Base-by-base conservation (phyloP, 2,888 invertebrate genomes). In the Gari tellinella region DNA sequence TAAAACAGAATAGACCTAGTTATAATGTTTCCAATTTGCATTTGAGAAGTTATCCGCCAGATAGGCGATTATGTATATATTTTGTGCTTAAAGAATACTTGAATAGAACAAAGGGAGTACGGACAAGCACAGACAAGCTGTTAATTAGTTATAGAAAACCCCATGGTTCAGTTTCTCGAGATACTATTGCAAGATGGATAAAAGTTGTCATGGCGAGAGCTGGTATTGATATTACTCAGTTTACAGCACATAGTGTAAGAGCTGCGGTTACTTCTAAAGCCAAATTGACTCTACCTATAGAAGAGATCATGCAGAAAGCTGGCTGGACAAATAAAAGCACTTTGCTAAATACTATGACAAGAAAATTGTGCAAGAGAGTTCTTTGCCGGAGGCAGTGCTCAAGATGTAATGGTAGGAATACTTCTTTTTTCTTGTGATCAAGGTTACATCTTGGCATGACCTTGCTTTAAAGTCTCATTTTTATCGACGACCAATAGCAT, bases 1-100 rank as follows among this genome's bases (percentile, higher is more conserved):
- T 56, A 43, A 56, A 56, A 23, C 41, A 56, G 23, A 56, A 25
- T 17, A 43, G 56, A 55, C 53, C 53, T 19, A 40, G 40, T 55
- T 38, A 55, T 43, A 43, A 43, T 43, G 43, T 56, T 21, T 56
- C 56, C n/a, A 21, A 8, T 14, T 43, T 56, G 3, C 23, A 23
- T 56, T 56, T 56, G n/a, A 40, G 48, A 49, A 12, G 52, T 40
- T 72, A 48, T 45, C 19, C 21, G 37, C 14, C 45, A 14, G 55
- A 72, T 15, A 14, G 17, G 7, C 53, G 38, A 31, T 21, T 74
- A 26, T 75, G 41, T 56, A 41, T 56, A 23, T 56, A 43, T 43
- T 40, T 56, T 56, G 56, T 56, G 10, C 40, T 43, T 7, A 23
- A 38, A 38, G 41, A 56, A 37, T 56, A 56, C 43, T 37, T 56